A percentile compares a stretch with the other conserved stretches of the same genome.
phyloP scores from a whole-genome alignment of 1,140 invertebrate species.

The Eciton burchellii region DNA sequence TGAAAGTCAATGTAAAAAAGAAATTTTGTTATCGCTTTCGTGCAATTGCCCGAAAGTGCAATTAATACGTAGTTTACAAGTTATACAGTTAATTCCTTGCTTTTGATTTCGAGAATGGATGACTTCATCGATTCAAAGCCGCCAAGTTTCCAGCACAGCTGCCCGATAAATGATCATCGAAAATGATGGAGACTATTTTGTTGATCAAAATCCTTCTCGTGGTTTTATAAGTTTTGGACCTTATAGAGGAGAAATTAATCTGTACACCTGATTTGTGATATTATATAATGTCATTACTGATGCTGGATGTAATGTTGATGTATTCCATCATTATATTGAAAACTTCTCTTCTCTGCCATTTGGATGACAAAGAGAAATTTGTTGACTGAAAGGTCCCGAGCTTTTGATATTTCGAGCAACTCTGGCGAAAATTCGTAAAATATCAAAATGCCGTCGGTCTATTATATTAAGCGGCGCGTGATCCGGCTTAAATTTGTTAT shows the following conservation, averaged over 20 bases:
- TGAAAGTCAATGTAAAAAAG: neutral
- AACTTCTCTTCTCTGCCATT: neutral
- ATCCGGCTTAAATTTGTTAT: conserved; percentile 37
- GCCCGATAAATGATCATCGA: no score
- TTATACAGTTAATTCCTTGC: no score
- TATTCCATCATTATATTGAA: neutral
- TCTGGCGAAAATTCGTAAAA: conserved; percentile 9
- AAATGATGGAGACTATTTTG: no score
- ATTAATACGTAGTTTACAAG: no score
- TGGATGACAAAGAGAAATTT: neutral
- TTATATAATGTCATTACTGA: neutral
- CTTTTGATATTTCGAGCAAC: conserved; percentile 8
- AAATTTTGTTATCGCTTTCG: neutral
- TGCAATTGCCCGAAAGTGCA: no score
- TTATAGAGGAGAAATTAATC: no score
- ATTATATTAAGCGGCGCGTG: conserved; percentile 5
- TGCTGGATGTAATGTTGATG: neutral
- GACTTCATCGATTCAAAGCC: no score
- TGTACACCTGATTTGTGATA: neutral
- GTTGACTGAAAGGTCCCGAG: neutral
- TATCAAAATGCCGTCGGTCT: conserved; percentile 7
- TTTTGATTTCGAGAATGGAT: no score
- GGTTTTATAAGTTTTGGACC: no score
- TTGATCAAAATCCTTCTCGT: no score
- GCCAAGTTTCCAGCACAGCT: no score